Evolutionary conservation across 2,888 invertebrate genomes (phyloP), one percentile per base, ranked within the genome.

Genomic region (Blastobasis adustella): DNA sequence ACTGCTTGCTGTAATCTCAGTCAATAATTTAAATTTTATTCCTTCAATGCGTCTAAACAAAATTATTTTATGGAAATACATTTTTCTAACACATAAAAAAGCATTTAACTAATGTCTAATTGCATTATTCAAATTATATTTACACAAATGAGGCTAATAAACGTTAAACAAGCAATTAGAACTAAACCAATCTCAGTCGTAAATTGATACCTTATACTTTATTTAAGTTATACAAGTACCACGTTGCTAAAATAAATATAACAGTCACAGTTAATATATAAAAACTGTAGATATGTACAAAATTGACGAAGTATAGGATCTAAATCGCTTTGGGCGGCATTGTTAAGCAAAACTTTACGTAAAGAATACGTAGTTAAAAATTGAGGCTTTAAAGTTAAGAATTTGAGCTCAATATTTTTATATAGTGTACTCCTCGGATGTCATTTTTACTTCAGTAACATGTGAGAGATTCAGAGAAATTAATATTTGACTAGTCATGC

Each of bases 51-150:
- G 61, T 71, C 71, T 78, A 79, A 79, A 77, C 69, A 71, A 71
- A 61, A 60, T 48, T 63, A 67, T 58, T 64, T 50, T 56, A 53
- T 67, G 66, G 65, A 67, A 69, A 70, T 76, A 71, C 69, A 76
- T 71, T 47, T 36, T 60, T 65, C 70, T 73, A 76, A 67, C 65
- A 70, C 66, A 67, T 76, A 79, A 74, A 79, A 73, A 81, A 79
- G 82, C 82, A 61, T 76, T 23, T 23, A 23, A 71, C 74, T 76
- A n/a, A 71, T 71, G 55, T 60, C 76, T 78, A 79, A 69, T 73
- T 68, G 75, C 75, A 76, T 75, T 73, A 71, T 47, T 37, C 45
- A 49, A 44, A 49, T 40, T 37, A 37, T 23, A 45, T 53, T 50
- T 54, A 49, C 51, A 54, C 49, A 54, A 51, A 54, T 51, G 23